Evolutionary conservation across 2,888 invertebrate species (phyloP), one percentile per base, ranked within the genome.

Genomic region (Spilosoma lubricipeda): DNA sequence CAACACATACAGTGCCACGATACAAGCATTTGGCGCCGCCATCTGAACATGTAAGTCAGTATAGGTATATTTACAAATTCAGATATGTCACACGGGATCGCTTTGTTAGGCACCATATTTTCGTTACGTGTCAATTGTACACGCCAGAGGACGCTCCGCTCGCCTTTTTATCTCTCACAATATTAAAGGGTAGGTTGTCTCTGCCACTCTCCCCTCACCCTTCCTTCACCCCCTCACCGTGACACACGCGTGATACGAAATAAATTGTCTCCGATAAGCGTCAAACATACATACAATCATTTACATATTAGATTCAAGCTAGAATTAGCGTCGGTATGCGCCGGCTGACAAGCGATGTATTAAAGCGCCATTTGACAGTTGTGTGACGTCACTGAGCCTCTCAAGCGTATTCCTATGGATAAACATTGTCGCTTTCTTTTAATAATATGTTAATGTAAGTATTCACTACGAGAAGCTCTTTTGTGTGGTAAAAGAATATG

Each of bases 291-390:
- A 71, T 23, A 64, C n/a, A 70, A 70, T 65, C 67, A 77, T 73
- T 72, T 68, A 65, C 67, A 75, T 75, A 68, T 27, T 75, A 66
- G 39, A 70, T 65, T 52, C 72, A 36, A 73, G 67, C 64, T 70
- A 69, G 77, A 80, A 71, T 74, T 75, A 77, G 71, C 52, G 76
- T 48, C 71, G 77, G 77, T 67, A 23, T 15, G 66, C 64, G 76
- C 74, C 81, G 71, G 23, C 42, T 42, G 42, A 56, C 52, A 66
- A 20, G 59, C 42, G 30, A 59, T 8, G 64, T 67, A 48, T n/a
- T 33, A 33, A 59, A 59, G 42, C 70, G 39, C 27, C 33, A 27
- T 42, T 30, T 65, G 71, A 67, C 69, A 33, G 59, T 48, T 67
- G 69, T 71, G 59, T 71, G 69, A 59, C 39, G 15, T 36, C 69